Evolutionary conservation across 2,888 invertebrate species (phyloP).

Genomic region (Rhogogaster chlorosoma): DNA sequence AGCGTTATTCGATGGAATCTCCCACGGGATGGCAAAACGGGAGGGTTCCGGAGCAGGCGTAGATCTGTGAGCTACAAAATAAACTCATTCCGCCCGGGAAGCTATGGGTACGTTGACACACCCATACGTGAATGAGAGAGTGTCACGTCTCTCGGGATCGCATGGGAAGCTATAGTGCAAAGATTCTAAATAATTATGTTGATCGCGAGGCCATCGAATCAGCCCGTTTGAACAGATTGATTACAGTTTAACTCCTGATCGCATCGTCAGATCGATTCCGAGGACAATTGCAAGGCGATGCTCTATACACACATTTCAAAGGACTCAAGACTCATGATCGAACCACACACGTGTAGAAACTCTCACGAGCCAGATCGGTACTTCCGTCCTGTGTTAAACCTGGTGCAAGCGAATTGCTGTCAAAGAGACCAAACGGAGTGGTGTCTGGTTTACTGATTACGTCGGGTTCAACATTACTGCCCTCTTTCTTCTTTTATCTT

Average conservation of each 20-base stretch:
- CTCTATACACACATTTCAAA: not conserved
- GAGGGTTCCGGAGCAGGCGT: constrained; percentile 40
- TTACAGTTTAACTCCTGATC: constrained; percentile 13
- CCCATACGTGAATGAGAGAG: constrained; percentile 25
- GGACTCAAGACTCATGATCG: not conserved
- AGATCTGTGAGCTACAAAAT: constrained; percentile 43
- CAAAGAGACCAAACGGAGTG: not conserved
- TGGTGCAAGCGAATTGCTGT: not conserved
- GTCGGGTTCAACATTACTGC: not conserved
- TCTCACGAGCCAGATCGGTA: not conserved
- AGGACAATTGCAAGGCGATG: not conserved
- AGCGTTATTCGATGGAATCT: constrained; percentile 53
- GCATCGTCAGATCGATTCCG: not conserved
- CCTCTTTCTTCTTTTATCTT: not conserved
- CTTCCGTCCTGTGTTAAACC: not conserved
- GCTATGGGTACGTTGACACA: not conserved
- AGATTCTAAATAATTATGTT: constrained; percentile 39
- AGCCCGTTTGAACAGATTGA: constrained; percentile 25
- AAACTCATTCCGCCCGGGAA: constrained; percentile 41
- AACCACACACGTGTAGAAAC: not conserved
- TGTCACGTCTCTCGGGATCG: constrained; percentile 9
- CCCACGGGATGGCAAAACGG: constrained; percentile 19
- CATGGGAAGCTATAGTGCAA: not conserved
- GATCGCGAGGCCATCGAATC: constrained; percentile 22
- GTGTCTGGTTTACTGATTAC: not conserved